These are phyloP conservation scores for Cephonodes hylas DNA, from an alignment of 2,888 invertebrate genomes.

Conservation along the genomic window DNA sequence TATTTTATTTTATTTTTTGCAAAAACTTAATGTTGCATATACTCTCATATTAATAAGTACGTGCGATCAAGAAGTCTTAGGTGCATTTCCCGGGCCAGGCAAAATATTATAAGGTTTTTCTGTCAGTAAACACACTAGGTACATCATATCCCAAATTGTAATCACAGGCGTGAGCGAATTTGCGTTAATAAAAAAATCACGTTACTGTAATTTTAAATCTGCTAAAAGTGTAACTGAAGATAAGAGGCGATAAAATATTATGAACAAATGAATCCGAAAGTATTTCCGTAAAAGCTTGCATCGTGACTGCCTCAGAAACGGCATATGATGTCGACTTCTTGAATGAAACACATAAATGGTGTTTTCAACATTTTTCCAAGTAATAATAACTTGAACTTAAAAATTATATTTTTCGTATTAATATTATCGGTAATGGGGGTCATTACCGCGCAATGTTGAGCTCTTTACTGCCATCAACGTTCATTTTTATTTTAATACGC, in stretches of 20 bases:
- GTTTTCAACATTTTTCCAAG: background rate
- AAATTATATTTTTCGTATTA: background rate
- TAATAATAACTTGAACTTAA: background rate
- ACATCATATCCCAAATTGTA: no score
- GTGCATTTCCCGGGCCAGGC: no score
- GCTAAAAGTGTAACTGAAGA: background rate
- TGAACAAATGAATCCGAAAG: background rate
- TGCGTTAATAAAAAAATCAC: no score
- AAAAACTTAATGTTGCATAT: no score
- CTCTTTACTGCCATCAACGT: background rate
- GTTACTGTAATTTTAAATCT: background rate
- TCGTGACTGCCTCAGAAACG: background rate
- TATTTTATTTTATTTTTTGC: no score
- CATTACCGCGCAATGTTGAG: background rate
- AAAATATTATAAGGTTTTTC: no score
- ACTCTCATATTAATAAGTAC: no score
- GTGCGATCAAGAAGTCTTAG: no score
- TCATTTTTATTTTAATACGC: background rate
- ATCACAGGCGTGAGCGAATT: no score
- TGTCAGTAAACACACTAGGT: no score
- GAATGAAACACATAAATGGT: constrained; percentile 3
- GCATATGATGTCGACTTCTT: background rate
- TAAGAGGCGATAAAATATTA: background rate
- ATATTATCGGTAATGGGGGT: background rate
- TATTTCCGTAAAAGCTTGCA: background rate